Percentiles rank a stretch among this genome's conserved stretches.
Evolutionary conservation across 2,113 vertebrate genomes (phyloP).

Genomic region (Scolopax mira): DNA sequence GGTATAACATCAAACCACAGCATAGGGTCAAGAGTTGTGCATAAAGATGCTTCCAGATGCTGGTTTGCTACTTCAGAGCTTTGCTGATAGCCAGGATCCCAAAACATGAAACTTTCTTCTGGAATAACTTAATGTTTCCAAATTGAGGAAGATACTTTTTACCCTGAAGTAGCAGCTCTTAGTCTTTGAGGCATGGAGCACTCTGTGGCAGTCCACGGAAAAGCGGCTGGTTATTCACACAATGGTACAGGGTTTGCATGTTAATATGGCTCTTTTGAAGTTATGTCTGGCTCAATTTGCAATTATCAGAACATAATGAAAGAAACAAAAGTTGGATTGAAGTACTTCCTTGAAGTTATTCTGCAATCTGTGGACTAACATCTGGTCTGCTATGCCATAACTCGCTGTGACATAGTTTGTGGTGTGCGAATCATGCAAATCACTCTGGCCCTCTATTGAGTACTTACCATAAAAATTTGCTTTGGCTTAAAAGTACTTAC

Average conservation of each 20-base stretch:
- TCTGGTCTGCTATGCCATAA: neutral
- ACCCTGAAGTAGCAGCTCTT: neutral
- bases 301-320: neutral
- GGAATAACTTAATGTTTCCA: neutral
- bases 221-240: neutral
- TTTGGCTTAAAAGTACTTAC: neutral
- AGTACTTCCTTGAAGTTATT: neutral
- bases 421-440: neutral
- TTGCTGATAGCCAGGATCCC: neutral
- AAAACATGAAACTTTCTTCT: neutral
- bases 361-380: neutral
- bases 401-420: neutral
- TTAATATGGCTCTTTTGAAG: neutral
- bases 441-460: neutral
- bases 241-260: neutral
- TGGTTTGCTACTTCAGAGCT: neutral
- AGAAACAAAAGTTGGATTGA: neutral
- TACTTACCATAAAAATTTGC: neutral
- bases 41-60: neutral
- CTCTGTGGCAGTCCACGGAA: neutral
- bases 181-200: neutral
- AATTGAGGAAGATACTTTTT: neutral
- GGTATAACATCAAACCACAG: neutral
- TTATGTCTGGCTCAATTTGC: neutral
- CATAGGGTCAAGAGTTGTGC: accelerated